Evolutionary conservation across 2,888 invertebrate species (phyloP).

Genomic region (Dryocosmus kuriphilus): DNA sequence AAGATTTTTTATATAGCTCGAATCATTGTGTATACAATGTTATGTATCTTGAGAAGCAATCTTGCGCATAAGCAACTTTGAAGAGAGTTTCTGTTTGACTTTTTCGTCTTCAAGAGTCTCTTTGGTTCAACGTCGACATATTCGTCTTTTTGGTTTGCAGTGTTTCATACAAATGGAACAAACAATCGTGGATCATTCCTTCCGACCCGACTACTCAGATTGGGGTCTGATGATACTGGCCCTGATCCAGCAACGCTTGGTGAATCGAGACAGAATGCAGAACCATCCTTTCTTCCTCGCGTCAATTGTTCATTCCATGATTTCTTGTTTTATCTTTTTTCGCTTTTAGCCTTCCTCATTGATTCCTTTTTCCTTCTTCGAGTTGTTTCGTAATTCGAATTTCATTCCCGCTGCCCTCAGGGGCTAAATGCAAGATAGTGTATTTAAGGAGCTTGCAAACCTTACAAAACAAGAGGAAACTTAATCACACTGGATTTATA

Average conservation of each 20-base stretch:
- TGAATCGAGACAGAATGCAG: slow-evolving; percentile 40
- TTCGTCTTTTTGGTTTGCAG: neutral
- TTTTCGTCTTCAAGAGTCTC: neutral
- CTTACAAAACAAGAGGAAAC: neutral
- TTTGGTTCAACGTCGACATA: neutral
- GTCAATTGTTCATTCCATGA: slow-evolving; percentile 32
- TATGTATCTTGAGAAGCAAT: neutral
- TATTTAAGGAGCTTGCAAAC: neutral
- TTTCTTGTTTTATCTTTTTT: slow-evolving; percentile 15
- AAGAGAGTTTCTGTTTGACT: neutral
- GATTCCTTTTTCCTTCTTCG: neutral
- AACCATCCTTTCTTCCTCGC: slow-evolving; percentile 20
- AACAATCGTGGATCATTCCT: slow-evolving; percentile 22
- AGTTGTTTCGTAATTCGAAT: neutral
- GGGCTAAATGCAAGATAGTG: neutral
- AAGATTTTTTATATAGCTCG: neutral
- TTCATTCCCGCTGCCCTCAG: neutral
- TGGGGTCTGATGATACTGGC: slow-evolving; percentile 30
- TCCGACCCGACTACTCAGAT: slow-evolving; percentile 29
- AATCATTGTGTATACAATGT: neutral
- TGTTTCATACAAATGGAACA: slow-evolving; percentile 20
- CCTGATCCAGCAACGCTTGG: slow-evolving; percentile 21
- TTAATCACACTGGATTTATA: neutral
- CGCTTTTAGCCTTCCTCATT: slow-evolving; percentile 9
- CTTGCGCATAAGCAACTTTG: neutral